phyloP scores from a whole-genome alignment of 2,888 invertebrate genomes.

The Ctenicera cuprea region DNA sequence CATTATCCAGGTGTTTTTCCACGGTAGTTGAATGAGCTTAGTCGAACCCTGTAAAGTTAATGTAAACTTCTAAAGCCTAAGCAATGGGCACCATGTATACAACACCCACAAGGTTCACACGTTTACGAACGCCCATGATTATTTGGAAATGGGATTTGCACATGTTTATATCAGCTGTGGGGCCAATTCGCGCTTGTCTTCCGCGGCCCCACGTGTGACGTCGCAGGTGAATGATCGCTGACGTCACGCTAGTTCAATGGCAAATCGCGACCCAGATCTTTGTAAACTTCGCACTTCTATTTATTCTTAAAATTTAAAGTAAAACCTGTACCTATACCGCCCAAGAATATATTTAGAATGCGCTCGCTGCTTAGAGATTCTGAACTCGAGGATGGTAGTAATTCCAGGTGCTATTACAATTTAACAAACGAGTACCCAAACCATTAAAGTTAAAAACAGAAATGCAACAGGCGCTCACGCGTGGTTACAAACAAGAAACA shows the following conservation, averaged over 20 bases:
- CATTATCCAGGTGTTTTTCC: no score
- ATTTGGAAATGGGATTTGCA: constrained; percentile 59
- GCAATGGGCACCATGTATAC: constrained; percentile 26
- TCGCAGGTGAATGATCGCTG: constrained; percentile 72
- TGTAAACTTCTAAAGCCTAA: neutral
- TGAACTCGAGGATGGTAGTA: constrained; percentile 4
- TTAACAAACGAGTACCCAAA: constrained; percentile 36
- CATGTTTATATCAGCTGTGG: constrained; percentile 63
- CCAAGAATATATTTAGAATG: neutral
- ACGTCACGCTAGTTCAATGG: constrained; percentile 73
- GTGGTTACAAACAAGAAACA: constrained; percentile 38
- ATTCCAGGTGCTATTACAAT: constrained; percentile 37
- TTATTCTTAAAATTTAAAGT: constrained; percentile 46
- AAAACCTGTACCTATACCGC: constrained; percentile 37
- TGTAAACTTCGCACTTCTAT: constrained; percentile 45
- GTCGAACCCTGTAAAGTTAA: neutral
- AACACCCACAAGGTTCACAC: constrained; percentile 37
- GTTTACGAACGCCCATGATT: constrained; percentile 50
- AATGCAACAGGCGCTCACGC: constrained; percentile 37
- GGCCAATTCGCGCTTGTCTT: constrained; percentile 66
- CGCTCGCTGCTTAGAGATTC: neutral
- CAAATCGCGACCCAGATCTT: constrained; percentile 73
- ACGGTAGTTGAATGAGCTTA: no score
- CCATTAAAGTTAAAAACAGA: constrained; percentile 33
- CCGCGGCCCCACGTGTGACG: constrained; percentile 71